A percentile compares a stretch with the other conserved stretches of the same genome.
Conservation (phyloP, 2,797 vertebrate species). For the Spheniscus humboldti region DNA sequence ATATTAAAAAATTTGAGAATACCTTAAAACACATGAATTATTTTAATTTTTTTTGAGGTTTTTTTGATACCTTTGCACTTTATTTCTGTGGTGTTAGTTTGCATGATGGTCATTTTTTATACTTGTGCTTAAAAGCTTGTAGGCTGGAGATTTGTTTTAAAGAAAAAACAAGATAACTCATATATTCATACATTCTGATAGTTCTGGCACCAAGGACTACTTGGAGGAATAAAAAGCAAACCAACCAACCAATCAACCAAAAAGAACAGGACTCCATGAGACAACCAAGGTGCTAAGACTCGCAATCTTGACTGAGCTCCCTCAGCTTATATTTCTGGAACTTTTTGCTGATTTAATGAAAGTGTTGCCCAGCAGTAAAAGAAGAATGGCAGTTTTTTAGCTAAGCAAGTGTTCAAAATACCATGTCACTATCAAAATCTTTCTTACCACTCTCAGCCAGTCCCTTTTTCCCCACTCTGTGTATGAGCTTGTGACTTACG, state of each 20-base stretch:
- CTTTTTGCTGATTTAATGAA: neutral
- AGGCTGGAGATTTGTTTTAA: neutral
- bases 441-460: neutral
- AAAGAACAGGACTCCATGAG: neutral
- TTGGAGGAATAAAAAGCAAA: neutral
- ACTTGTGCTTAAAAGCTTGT: neutral
- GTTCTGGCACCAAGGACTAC: neutral
- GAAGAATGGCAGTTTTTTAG: neutral
- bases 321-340: neutral
- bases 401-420: neutral
- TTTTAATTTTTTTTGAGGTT: neutral
- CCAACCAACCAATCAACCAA: neutral
- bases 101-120: neutral
- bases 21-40: neutral
- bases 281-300: neutral
- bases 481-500: neutral
- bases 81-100: neutral
- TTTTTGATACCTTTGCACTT: neutral
- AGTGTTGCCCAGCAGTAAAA: neutral
- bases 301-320: neutral
- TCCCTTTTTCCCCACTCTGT: neutral
- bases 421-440: neutral
- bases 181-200: neutral
- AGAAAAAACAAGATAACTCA: neutral
- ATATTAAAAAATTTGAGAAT: neutral